phyloP scores from a whole-genome alignment of 2,113 vertebrate species.

The Puntigrus tetrazona region DNA sequence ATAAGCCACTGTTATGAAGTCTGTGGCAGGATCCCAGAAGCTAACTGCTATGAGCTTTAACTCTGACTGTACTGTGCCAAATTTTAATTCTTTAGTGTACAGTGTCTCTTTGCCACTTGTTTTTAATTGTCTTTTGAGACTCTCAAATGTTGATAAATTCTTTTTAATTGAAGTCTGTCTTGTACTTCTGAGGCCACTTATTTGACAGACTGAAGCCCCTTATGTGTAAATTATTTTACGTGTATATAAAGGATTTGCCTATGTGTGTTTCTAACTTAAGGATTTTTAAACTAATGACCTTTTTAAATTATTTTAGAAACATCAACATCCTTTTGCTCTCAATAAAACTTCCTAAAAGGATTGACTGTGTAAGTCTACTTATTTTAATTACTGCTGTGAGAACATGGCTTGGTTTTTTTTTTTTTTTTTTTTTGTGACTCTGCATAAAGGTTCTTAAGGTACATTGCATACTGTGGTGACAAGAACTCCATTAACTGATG shows the following conservation, averaged over 20 bases:
- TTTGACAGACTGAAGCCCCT: not conserved
- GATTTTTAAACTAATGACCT: slow-evolving; percentile 48
- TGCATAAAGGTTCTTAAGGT: no score
- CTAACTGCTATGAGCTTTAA: not conserved
- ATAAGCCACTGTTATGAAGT: slow-evolving; percentile 54
- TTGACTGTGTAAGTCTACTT: not conserved
- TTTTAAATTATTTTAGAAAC: slow-evolving; percentile 50
- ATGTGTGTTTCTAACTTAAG: slow-evolving; percentile 56
- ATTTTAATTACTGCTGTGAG: no score
- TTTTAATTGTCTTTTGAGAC: slow-evolving; percentile 39
- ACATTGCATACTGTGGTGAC: no score
- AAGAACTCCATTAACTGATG: no score
- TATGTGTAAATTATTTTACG: slow-evolving; percentile 40
- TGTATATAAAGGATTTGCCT: slow-evolving; percentile 37
- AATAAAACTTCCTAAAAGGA: slow-evolving; percentile 59
- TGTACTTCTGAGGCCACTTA: slow-evolving; percentile 23
- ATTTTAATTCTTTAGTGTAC: not conserved
- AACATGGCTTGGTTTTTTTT: no score
- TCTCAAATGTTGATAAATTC: not conserved
- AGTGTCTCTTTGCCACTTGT: slow-evolving; percentile 29
- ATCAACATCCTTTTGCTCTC: slow-evolving; percentile 17
- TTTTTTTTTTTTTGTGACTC: no score
- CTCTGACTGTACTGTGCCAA: not conserved
- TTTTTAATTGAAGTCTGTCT: slow-evolving; percentile 37
- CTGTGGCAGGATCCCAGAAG: not conserved